Percentiles rank a stretch among this genome's conserved stretches.
These are phyloP conservation scores for Okapia johnstoni DNA, from an alignment of 2,113 vertebrate species.

Conservation along the genomic window DNA sequence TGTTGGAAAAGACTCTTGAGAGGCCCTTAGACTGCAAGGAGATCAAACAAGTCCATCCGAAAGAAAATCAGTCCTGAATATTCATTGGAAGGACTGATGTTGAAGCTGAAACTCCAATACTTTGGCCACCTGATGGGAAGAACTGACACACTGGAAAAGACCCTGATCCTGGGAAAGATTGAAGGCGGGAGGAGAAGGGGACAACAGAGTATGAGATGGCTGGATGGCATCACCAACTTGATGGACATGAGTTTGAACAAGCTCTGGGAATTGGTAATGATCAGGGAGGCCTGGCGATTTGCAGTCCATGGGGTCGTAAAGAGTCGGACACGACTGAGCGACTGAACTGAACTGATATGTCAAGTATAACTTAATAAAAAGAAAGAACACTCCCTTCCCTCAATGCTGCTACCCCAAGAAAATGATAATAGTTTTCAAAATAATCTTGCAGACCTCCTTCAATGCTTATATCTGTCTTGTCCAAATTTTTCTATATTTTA, in stretches of 20 bases:
- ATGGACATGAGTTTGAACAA: background rate
- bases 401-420: background rate
- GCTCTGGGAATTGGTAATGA: background rate
- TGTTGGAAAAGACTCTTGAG: background rate
- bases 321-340: accelerated
- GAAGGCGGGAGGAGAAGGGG: background rate
- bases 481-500: background rate
- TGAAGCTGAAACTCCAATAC: background rate
- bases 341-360: background rate
- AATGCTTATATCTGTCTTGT: background rate
- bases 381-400: background rate
- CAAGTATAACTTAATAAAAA: background rate
- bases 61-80: background rate
- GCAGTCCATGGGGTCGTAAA: background rate
- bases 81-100: background rate
- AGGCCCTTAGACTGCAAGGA: background rate
- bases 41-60: background rate
- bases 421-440: background rate
- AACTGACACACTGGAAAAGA: background rate
- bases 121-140: background rate
- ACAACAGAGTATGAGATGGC: background rate
- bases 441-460: background rate
- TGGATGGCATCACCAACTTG: background rate
- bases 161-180: background rate
- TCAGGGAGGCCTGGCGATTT: background rate